Percentiles rank a stretch among this genome's conserved stretches.
These are phyloP conservation scores for Anastrepha obliqua DNA, from an alignment of 1,140 invertebrate genomes.

Conservation along the genomic window DNA sequence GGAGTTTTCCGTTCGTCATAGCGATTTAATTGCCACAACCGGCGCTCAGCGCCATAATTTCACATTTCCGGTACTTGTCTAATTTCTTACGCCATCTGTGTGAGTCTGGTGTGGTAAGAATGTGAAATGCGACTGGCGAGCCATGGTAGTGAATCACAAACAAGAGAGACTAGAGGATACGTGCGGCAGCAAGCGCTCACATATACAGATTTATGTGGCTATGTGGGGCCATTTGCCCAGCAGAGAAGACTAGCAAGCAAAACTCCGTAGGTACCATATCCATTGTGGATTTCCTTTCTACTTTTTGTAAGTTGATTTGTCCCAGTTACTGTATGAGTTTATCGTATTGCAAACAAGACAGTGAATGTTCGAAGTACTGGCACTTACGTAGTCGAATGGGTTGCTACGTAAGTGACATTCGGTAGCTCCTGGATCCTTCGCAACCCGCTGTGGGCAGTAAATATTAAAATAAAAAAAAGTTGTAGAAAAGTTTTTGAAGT, in stretches of 20 bases:
- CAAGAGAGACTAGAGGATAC: background rate
- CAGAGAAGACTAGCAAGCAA: background rate
- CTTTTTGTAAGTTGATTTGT: no score
- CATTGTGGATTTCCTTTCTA: no score
- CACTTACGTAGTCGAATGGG: no score
- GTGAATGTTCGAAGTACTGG: no score
- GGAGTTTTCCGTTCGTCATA: slow-evolving; percentile 41
- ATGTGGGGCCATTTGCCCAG: background rate
- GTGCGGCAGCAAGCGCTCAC: background rate
- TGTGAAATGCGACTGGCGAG: background rate
- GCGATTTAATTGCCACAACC: slow-evolving; percentile 51
- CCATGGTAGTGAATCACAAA: background rate
- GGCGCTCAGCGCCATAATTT: slow-evolving; percentile 44
- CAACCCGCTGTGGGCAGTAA: no score
- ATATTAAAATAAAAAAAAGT: no score
- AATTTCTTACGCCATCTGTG: slow-evolving; percentile 20
- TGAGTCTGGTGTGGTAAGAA: background rate
- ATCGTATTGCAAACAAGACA: no score
- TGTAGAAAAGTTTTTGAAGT: no score
- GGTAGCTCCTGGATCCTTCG: no score
- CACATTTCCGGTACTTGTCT: slow-evolving; percentile 23
- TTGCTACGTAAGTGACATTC: no score
- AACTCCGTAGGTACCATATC: no score
- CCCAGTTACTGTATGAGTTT: no score
- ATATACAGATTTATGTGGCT: background rate